Conservation (phyloP, 1,140 invertebrate species). For the Frieseomelitta varia region DNA sequence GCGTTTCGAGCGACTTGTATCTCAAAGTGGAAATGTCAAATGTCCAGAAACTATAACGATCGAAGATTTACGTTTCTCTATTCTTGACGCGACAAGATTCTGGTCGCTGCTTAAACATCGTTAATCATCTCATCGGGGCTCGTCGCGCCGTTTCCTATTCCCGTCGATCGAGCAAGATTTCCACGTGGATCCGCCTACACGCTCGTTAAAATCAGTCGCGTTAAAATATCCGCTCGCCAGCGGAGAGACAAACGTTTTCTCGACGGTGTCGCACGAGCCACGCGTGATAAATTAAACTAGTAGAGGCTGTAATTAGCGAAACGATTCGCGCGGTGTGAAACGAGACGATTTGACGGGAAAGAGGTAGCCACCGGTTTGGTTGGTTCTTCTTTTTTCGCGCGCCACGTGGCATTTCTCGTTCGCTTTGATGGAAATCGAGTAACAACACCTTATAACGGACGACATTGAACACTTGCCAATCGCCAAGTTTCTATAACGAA, state of each 20-base stretch:
- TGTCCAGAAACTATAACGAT: background rate
- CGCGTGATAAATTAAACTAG: conserved; percentile 21
- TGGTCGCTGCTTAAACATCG: background rate
- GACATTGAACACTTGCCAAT: conserved; percentile 34
- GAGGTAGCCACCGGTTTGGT: conserved; percentile 15
- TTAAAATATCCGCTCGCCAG: background rate
- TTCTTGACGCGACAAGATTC: background rate
- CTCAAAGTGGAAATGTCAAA: background rate
- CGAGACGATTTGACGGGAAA: conserved; percentile 19
- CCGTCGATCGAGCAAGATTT: background rate
- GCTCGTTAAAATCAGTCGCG: background rate
- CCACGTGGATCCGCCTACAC: background rate
- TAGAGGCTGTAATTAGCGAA: conserved; percentile 33
- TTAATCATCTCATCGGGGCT: background rate
- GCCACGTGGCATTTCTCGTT: background rate
- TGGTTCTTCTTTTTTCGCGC: background rate
- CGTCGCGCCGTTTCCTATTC: background rate
- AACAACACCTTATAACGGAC: background rate
- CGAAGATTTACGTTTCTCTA: background rate
- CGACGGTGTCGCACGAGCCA: background rate
- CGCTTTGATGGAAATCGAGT: background rate
- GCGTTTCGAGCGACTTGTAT: no score
- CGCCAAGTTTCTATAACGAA: background rate
- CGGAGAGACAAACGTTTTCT: background rate
- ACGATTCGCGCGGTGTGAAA: background rate